Evolutionary conservation across 2,797 vertebrate species (phyloP).

Genomic region (Pantherophis alleghaniensis): DNA sequence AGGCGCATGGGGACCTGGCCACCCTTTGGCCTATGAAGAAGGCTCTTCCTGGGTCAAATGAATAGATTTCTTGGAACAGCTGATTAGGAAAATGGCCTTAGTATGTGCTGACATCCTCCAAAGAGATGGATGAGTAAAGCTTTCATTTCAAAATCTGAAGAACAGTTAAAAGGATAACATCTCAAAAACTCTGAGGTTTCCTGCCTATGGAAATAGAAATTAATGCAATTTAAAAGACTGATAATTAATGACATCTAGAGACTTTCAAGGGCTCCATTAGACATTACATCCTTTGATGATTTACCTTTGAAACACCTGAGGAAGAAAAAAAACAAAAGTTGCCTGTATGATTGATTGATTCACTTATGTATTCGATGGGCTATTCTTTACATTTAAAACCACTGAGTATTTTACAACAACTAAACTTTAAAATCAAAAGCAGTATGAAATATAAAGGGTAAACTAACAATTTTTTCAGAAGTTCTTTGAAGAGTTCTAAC

Average conservation of each 20-base stretch:
- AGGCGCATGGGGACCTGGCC: constrained; percentile 11
- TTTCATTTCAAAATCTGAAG: not conserved
- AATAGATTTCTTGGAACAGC: constrained; percentile 17
- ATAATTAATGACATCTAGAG: not conserved
- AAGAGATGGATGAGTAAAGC: constrained; percentile 2
- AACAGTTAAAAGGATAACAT: not conserved
- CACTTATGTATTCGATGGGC: not conserved
- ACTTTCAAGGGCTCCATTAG: not conserved
- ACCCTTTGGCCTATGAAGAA: constrained; percentile 23
- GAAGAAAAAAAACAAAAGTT: not conserved
- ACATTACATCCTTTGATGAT: not conserved
- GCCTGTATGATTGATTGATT: not conserved
- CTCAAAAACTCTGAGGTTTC: constrained; percentile 10
- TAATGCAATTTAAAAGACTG: not conserved
- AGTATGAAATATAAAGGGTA: not conserved
- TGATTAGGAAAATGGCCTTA: not conserved
- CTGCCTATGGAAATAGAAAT: not conserved
- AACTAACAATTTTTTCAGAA: not conserved
- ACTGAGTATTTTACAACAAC: not conserved
- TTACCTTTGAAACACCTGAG: not conserved
- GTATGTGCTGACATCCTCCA: constrained; percentile 8
- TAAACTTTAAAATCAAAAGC: not conserved
- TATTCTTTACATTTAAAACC: not conserved
- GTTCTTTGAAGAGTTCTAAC: not conserved
- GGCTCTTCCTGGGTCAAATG: constrained; percentile 7